A percentile compares a stretch with the other conserved stretches of the same genome.
These are phyloP conservation scores for Andrena bicolor DNA, from an alignment of 2,888 invertebrate genomes.

Conservation along the genomic window DNA sequence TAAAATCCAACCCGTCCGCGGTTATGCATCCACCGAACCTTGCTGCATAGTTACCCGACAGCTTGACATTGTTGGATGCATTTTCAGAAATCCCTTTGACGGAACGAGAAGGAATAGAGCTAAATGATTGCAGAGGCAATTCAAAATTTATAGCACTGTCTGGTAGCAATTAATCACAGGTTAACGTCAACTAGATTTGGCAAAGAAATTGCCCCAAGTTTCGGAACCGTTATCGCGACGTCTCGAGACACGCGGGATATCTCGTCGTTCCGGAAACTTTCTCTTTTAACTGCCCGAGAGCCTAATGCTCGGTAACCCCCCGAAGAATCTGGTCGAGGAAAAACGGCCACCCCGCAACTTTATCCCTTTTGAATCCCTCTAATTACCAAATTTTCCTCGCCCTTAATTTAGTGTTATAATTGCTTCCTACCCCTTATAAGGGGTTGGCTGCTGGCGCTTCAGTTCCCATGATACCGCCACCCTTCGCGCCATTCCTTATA, in stretches of 20 bases:
- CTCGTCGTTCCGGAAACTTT: constrained; percentile 44
- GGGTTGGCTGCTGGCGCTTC: constrained; percentile 68
- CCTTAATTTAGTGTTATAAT: constrained; percentile 84
- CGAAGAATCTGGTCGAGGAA: constrained; percentile 71
- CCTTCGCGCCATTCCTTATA: constrained; percentile 73
- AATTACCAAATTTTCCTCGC: constrained; percentile 85
- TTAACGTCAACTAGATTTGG: not conserved
- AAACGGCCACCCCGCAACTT: constrained; percentile 73
- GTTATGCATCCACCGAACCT: constrained; percentile 3
- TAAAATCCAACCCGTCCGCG: constrained; percentile 26
- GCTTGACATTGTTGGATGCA: not conserved
- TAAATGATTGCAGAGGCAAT: not conserved
- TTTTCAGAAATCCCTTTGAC: not conserved
- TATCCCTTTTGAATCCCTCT: constrained; percentile 82
- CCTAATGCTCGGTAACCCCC: constrained; percentile 37
- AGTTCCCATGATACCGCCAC: constrained; percentile 69
- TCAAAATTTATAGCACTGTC: not conserved
- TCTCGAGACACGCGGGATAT: constrained; percentile 29
- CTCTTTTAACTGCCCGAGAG: constrained; percentile 37
- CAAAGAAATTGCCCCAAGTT: constrained; percentile 6
- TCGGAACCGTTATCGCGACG: constrained; percentile 17
- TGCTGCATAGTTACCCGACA: not conserved
- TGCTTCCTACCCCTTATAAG: constrained; percentile 80
- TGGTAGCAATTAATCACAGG: constrained; percentile 4
- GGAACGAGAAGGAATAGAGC: not conserved